Conservation (phyloP, 1,140 invertebrate species). For the Drosophila bifasciata region DNA sequence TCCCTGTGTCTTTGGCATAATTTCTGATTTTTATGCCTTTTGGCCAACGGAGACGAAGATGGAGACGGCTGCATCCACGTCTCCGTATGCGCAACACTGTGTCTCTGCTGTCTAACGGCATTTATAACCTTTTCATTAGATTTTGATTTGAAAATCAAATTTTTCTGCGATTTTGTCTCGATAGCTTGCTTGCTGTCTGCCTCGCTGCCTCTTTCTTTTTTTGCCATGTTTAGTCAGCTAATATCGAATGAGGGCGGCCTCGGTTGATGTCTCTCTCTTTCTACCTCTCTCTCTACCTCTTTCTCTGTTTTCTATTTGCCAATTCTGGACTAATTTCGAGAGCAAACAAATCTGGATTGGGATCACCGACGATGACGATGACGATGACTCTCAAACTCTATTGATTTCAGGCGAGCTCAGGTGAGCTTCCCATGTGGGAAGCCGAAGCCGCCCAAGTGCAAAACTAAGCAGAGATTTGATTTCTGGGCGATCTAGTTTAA, state of each 20-base stretch:
- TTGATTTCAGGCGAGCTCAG: constrained; percentile 7
- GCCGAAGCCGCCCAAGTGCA: constrained; percentile 19
- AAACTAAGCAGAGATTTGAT: constrained; percentile 37
- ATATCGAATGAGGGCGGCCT: constrained; percentile 57
- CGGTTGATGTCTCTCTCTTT: constrained; percentile 7
- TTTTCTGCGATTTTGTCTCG: constrained; percentile 40
- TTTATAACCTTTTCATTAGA: constrained; percentile 79
- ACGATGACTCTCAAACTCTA: constrained; percentile 24
- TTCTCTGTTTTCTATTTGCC: constrained; percentile 49
- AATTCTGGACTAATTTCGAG: constrained; percentile 54
- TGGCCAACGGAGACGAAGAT: no score
- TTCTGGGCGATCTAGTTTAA: constrained; percentile 28
- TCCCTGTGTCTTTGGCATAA: constrained; percentile 56
- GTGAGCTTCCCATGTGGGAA: constrained; percentile 26
- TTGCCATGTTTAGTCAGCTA: constrained; percentile 57
- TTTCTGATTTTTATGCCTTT: constrained; percentile 53
- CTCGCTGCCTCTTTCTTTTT: constrained; percentile 13
- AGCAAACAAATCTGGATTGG: constrained; percentile 65
- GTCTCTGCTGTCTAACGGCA: constrained; percentile 62
- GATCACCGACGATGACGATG: constrained; percentile 29
- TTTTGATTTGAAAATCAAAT: constrained; percentile 77
- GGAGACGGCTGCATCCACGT: neutral
- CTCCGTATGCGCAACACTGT: neutral
- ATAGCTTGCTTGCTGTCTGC: constrained; percentile 22
- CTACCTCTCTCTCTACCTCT: no score